Conservation (phyloP, 2,888 invertebrate species). For the Macaria notata region DNA sequence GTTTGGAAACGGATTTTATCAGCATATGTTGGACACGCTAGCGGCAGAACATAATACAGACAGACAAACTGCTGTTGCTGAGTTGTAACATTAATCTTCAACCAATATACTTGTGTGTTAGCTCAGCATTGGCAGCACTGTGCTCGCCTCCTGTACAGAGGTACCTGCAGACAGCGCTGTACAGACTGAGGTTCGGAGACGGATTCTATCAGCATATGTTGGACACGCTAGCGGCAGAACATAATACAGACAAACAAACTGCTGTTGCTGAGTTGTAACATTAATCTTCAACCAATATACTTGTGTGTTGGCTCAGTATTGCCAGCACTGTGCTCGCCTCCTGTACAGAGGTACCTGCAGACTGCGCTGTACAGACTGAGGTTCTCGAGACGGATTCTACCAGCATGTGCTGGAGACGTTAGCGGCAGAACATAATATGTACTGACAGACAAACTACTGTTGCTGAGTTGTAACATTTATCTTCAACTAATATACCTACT, state of each 20-base stretch:
- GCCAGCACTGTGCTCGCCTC: conserved; percentile 37
- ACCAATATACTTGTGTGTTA: conserved; percentile 43
- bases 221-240: conserved; percentile 39
- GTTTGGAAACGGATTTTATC: conserved; percentile 50
- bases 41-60: conserved; percentile 39
- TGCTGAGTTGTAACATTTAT: conserved; percentile 4
- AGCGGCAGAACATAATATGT: conserved; percentile 42
- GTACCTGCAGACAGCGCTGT: conserved; percentile 56
- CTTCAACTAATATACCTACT: conserved; percentile 18
- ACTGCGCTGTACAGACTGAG: conserved; percentile 52
- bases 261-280: conserved; percentile 7
- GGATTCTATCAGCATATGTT: conserved; percentile 53
- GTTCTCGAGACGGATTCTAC: conserved; percentile 51
- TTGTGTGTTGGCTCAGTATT: conserved; percentile 44
- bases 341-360: conserved; percentile 57
- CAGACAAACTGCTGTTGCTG: neutral
- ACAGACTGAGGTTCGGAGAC: conserved; percentile 47
- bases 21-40: conserved; percentile 41
- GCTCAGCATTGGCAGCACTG: conserved; percentile 20
- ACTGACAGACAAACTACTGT: conserved; percentile 6
- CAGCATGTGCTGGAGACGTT: conserved; percentile 44
- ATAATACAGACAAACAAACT: conserved; percentile 24
- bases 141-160: conserved; percentile 51
- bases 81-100: conserved; percentile 1
- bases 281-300: conserved; percentile 14